These are phyloP conservation scores for Urophycis tenuis DNA, from an alignment of 2,797 vertebrate genomes.

Conservation along the genomic window DNA sequence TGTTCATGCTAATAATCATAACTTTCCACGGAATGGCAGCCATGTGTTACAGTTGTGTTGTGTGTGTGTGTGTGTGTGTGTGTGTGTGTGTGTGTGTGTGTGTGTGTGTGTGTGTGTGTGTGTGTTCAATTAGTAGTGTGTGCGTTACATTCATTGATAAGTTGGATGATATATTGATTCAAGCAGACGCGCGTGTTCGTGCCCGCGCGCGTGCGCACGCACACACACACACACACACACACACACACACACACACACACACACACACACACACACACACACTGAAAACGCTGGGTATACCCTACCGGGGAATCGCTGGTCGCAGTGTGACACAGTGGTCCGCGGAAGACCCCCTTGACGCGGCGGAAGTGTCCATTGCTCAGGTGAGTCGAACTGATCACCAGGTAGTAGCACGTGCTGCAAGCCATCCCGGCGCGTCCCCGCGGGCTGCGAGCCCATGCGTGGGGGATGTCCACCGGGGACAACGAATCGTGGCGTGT, in stretches of 20 bases:
- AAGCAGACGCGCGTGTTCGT: neutral
- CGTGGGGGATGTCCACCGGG: neutral
- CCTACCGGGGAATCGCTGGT: slow-evolving; percentile 83
- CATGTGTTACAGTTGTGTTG: no score
- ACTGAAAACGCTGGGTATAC: slow-evolving; percentile 6
- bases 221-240: slow-evolving; percentile 2
- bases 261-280: neutral
- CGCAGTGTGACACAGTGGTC: slow-evolving; percentile 82
- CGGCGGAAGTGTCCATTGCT: slow-evolving; percentile 95
- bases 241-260: slow-evolving; percentile 12
- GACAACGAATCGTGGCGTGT: neutral
- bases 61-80: no score
- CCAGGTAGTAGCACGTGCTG: slow-evolving; percentile 92
- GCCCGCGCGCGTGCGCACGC: neutral
- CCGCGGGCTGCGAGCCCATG: slow-evolving; percentile 43
- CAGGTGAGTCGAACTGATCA: slow-evolving; percentile 97
- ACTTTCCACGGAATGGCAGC: no score
- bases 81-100: no score
- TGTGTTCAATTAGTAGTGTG: no score
- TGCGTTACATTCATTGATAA: neutral
- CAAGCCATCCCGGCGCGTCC: slow-evolving; percentile 80
- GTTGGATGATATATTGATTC: neutral
- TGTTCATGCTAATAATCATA: no score
- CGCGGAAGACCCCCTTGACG: slow-evolving; percentile 97
- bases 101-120: no score